These are phyloP conservation scores for Prochilodus magdalenae DNA, from an alignment of 2,113 vertebrate genomes.

Conservation along the genomic window DNA sequence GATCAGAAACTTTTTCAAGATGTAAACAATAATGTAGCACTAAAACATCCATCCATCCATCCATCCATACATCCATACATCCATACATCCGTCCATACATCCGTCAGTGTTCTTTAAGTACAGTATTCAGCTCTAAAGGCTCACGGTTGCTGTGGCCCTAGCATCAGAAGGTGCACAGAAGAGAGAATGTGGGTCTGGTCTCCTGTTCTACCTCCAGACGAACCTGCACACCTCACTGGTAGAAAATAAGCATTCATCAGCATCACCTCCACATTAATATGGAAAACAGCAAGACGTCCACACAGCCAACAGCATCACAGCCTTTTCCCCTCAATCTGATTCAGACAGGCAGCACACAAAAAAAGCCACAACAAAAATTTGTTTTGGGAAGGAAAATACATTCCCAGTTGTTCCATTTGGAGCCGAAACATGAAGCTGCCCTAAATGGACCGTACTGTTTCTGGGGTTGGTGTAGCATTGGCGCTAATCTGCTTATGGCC, in stretches of 20 bases:
- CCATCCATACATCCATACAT: too few species aligned
- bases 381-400: conserved; percentile 10
- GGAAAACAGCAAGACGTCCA: background rate
- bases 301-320: background rate
- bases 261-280: background rate
- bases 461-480: conserved; percentile 16
- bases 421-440: background rate
- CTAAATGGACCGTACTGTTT: background rate
- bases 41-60: too few species aligned
- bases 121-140: too few species aligned
- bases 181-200: too few species aligned
- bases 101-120: too few species aligned
- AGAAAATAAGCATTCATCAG: background rate
- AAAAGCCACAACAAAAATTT: background rate
- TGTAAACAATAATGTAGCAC: too few species aligned
- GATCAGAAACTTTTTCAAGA: too few species aligned
- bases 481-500: conserved; percentile 25
- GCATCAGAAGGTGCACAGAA: too few species aligned
- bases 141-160: too few species aligned
- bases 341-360: background rate
- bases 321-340: background rate
- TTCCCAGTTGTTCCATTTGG: background rate
- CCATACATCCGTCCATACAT: too few species aligned
- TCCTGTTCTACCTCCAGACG: too few species aligned
- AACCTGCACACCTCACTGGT: too few species aligned